Percentiles rank a stretch among this genome's conserved stretches.
Conservation (phyloP, 2,797 vertebrate genomes). For the Acanthurus leucopareius region DNA sequence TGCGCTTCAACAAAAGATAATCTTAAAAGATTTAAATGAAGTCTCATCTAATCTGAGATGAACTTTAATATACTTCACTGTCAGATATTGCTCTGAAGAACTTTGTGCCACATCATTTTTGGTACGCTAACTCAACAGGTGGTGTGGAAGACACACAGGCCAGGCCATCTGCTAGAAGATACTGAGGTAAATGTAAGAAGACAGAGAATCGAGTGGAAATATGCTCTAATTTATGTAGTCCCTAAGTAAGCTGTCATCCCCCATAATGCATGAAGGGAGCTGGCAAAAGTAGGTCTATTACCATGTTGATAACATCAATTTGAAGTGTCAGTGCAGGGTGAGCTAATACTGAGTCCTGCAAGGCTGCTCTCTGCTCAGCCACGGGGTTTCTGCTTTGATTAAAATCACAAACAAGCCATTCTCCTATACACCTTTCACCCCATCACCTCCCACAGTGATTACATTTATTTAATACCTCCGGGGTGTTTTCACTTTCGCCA, state of each 20-base stretch:
- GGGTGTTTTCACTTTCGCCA: conserved; percentile 32
- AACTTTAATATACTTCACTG: conserved; percentile 27
- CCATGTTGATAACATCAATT: conserved; percentile 80
- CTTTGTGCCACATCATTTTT: conserved; percentile 24
- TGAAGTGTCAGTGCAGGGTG: conserved; percentile 73
- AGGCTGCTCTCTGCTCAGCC: conserved; percentile 53
- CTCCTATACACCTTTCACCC: conserved; percentile 36
- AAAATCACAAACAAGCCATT: conserved; percentile 69
- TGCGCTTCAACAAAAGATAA: conserved; percentile 3
- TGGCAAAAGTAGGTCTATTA: conserved; percentile 79
- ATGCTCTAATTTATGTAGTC: conserved; percentile 81
- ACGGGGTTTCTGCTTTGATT: conserved; percentile 73
- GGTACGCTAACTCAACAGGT: conserved; percentile 50
- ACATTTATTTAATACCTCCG: conserved; percentile 39
- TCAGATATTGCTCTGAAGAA: conserved; percentile 33
- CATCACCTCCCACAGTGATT: conserved; percentile 49
- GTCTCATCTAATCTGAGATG: conserved; percentile 33
- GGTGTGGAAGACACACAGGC: conserved; percentile 45
- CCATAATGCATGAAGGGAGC: conserved; percentile 74
- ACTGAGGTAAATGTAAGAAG: conserved; percentile 72
- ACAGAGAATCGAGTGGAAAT: conserved; percentile 78
- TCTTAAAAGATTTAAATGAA: conserved; percentile 27
- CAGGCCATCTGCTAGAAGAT: conserved; percentile 66
- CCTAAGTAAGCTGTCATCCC: conserved; percentile 80
- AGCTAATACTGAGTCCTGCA: conserved; percentile 64